A percentile compares a stretch with the other conserved stretches of the same genome.
Conservation (phyloP, 30 jellyfish, hydroid and myxozoan genomes). For the Aurelia aurita region DNA sequence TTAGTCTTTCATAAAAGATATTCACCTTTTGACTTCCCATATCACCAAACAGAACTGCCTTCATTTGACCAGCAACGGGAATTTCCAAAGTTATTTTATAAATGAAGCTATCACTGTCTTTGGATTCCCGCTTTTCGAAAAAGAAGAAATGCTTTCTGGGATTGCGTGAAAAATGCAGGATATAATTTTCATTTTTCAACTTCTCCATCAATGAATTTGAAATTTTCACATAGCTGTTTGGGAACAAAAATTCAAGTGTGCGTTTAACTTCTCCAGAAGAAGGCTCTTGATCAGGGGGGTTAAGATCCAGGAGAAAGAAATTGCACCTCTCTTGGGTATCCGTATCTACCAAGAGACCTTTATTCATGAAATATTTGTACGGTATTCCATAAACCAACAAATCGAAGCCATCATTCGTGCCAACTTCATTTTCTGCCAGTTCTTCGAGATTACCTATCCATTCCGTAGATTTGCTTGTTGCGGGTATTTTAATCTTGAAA, state of each 20-base stretch:
- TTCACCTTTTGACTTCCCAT: conserved; percentile 9
- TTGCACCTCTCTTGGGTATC: neutral
- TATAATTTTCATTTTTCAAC: neutral
- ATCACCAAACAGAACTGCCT: neutral
- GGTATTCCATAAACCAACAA: neutral
- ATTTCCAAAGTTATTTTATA: neutral
- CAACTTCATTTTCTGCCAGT: neutral
- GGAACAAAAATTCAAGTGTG: neutral
- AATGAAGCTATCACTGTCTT: neutral
- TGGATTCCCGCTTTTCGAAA: neutral
- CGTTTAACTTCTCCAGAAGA: neutral
- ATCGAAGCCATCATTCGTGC: neutral
- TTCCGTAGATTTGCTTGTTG: neutral
- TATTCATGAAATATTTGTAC: conserved; percentile 8
- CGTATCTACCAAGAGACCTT: neutral
- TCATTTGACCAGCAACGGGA: neutral
- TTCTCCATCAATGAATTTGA: conserved; percentile 6
- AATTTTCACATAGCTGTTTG: conserved; percentile 10
- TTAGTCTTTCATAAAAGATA: neutral
- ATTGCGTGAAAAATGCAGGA: neutral
- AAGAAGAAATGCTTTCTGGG: neutral
- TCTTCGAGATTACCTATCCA: conserved; percentile 5
- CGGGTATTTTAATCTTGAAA: neutral
- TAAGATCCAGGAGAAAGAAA: neutral
- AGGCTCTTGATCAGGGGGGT: neutral